Evolutionary conservation across 2,113 vertebrate genomes (phyloP).

Genomic region (Synchiropus splendidus): DNA sequence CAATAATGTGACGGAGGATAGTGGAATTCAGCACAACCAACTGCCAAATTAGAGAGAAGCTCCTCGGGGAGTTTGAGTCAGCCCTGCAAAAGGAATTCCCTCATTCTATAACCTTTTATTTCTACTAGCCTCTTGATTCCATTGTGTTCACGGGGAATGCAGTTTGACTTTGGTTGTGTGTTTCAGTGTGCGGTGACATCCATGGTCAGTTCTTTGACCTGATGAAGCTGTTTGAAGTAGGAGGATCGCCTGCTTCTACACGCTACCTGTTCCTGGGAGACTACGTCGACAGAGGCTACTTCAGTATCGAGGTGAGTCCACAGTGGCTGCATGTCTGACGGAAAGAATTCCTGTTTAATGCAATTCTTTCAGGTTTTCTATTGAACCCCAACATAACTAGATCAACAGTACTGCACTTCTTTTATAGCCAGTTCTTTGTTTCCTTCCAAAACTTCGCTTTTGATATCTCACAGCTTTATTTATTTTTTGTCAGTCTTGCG

Average conservation of each 20-base stretch:
- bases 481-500: too few species aligned
- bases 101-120: too few species aligned
- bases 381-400: too few species aligned
- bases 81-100: too few species aligned
- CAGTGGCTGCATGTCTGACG: neutral
- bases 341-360: neutral
- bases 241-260: conserved; percentile 93
- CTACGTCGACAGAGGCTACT: conserved; percentile 99
- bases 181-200: conserved; percentile 94
- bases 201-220: conserved; percentile 98
- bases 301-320: conserved; percentile 96
- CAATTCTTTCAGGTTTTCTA: too few species aligned
- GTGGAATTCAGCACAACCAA: too few species aligned
- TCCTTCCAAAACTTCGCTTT: too few species aligned
- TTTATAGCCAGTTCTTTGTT: too few species aligned
- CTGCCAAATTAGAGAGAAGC: neutral
- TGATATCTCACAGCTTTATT: too few species aligned
- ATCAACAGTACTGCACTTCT: too few species aligned
- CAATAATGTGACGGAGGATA: too few species aligned
- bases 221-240: conserved; percentile 99
- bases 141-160: neutral
- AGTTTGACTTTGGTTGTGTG: conserved; percentile 17
- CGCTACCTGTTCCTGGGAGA: conserved; percentile 98
- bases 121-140: too few species aligned
- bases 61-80: neutral